These are phyloP conservation scores for Caenorhabditis remanei DNA, from an alignment of 1,140 invertebrate genomes.

Conservation along the genomic window DNA sequence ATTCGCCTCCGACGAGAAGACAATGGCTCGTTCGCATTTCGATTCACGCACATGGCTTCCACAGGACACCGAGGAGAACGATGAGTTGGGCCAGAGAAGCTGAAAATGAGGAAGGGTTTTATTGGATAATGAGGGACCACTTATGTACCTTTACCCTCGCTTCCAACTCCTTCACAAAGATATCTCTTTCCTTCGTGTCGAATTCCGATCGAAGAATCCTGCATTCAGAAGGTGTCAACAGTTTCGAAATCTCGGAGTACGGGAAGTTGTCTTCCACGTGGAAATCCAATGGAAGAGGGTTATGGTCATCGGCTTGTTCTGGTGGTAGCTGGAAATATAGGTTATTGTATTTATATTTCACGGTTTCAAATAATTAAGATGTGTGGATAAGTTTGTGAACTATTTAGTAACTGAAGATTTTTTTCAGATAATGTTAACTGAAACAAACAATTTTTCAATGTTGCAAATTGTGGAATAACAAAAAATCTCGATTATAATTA, in stretches of 20 bases:
- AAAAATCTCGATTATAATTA: no score
- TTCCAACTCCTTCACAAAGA: slow-evolving; percentile 33
- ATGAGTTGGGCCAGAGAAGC: slow-evolving; percentile 20
- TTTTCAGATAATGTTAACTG: no score
- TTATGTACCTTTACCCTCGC: background rate
- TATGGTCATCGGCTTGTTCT: slow-evolving; percentile 64
- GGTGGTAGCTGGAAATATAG: slow-evolving; percentile 69
- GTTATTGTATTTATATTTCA: no score
- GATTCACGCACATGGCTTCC: slow-evolving; percentile 15
- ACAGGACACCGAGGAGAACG: background rate
- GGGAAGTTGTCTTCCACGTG: slow-evolving; percentile 67
- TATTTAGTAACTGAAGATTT: no score
- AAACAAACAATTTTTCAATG: no score
- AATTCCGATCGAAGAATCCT: slow-evolving; percentile 33
- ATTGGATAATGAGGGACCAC: background rate
- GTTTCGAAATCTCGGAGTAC: slow-evolving; percentile 56
- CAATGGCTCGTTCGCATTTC: slow-evolving; percentile 12
- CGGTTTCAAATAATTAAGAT: background rate
- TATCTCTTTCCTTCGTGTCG: background rate
- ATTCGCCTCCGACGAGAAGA: slow-evolving; percentile 30
- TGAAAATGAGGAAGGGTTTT: background rate
- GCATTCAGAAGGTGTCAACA: slow-evolving; percentile 66
- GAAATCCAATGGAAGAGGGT: slow-evolving; percentile 64
- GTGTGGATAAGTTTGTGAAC: no score
- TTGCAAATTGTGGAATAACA: no score